Percentiles rank a stretch among this genome's conserved stretches.
Evolutionary conservation across 1,140 invertebrate species (phyloP).

Genomic region (Lamellibrachia luymesi): DNA sequence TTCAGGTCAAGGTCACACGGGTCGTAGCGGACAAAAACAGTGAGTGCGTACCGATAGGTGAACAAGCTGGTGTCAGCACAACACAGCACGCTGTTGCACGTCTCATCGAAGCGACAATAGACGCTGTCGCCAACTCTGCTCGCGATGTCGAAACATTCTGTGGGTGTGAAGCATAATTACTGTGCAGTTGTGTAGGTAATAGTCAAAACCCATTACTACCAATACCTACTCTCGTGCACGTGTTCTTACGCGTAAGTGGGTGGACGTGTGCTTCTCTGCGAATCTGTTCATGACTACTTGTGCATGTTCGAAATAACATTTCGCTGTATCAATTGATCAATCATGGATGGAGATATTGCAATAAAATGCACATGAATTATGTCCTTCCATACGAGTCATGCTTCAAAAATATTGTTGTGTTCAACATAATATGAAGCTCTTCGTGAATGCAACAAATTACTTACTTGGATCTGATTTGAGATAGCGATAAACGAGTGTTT

Average conservation of each 20-base stretch:
- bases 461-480: background rate
- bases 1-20: background rate
- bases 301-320: no score
- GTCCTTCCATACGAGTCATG: no score
- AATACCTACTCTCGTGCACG: background rate
- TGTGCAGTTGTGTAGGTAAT: background rate
- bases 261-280: no score
- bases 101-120: background rate
- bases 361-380: background rate
- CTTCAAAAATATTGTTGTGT: no score
- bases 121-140: background rate
- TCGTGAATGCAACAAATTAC: background rate
- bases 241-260: no score
- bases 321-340: background rate
- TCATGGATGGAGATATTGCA: background rate
- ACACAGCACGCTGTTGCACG: background rate
- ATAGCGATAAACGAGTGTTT: background rate
- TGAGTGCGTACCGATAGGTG: background rate
- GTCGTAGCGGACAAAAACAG: background rate
- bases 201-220: background rate
- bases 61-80: background rate
- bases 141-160: background rate
- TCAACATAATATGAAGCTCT: no score
- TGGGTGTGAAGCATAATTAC: background rate
- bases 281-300: no score